phyloP scores from a whole-genome alignment of 2,888 invertebrate species.

The Folsomia manolachei region DNA sequence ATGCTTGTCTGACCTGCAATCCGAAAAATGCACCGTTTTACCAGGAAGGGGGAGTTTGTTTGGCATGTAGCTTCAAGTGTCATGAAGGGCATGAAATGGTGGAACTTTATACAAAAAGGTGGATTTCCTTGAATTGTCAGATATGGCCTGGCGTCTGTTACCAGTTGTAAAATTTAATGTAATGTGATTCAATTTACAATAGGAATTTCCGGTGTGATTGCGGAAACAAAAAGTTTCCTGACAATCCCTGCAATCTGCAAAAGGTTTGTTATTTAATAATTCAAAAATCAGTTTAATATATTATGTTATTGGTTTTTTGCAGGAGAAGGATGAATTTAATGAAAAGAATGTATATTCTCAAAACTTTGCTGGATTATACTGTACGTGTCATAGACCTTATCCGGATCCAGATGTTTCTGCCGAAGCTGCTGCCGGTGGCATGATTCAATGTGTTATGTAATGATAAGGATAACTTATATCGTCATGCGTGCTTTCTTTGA shows the following conservation, averaged over 20 bases:
- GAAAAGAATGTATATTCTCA: conserved; percentile 79
- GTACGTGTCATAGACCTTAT: conserved; percentile 86
- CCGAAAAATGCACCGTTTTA: conserved; percentile 62
- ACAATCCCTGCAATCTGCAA: conserved; percentile 61
- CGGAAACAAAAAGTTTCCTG: conserved; percentile 74
- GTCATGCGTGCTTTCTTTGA: background rate
- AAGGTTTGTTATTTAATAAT: conserved; percentile 54
- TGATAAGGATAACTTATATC: background rate
- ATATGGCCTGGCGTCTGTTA: background rate
- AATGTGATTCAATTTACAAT: no score
- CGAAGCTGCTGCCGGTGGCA: conserved; percentile 60
- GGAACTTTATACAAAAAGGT: conserved; percentile 88
- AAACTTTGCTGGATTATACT: conserved; percentile 90
- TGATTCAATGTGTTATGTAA: conserved; percentile 87
- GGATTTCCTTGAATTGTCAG: conserved; percentile 28
- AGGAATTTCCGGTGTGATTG: conserved; percentile 94
- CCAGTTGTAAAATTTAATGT: background rate
- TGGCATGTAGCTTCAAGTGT: conserved; percentile 90
- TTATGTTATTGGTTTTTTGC: background rate
- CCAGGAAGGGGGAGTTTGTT: conserved; percentile 78
- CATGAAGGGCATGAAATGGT: conserved; percentile 94
- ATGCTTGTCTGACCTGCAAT: conserved; percentile 89
- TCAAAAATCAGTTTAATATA: background rate
- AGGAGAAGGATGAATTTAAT: conserved; percentile 66
- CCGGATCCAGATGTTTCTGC: conserved; percentile 73